These are phyloP conservation scores for Campopleginae sp. DNA, from an alignment of 2,888 invertebrate species.

Conservation along the genomic window DNA sequence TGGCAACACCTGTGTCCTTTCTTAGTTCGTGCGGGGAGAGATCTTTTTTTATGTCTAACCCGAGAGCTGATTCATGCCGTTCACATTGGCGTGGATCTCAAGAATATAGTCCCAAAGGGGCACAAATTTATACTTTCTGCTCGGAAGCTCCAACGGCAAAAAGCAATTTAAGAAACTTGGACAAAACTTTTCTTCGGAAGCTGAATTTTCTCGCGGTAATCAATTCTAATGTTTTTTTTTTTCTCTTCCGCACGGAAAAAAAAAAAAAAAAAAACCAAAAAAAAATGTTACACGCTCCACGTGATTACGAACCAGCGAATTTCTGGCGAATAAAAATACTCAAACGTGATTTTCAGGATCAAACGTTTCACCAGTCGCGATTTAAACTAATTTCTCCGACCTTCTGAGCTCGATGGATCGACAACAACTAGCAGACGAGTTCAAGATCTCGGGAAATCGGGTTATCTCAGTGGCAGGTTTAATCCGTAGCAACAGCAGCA, in stretches of 20 bases:
- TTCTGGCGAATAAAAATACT: not conserved
- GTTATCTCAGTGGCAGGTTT: slow-evolving; percentile 13
- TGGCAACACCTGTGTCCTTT: slow-evolving; percentile 53
- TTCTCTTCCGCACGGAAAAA: not conserved
- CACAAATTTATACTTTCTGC: slow-evolving; percentile 15
- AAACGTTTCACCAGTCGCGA: not conserved
- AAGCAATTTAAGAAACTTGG: not conserved
- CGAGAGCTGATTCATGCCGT: slow-evolving; percentile 17
- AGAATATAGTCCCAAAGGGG: slow-evolving; percentile 23
- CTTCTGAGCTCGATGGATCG: slow-evolving; percentile 19
- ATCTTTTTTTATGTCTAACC: slow-evolving; percentile 34
- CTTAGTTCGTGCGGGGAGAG: slow-evolving; percentile 30
- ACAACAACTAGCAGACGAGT: not conserved
- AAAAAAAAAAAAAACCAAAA: not conserved
- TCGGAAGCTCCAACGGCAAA: not conserved
- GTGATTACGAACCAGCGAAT: not conserved
- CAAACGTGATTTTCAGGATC: not conserved
- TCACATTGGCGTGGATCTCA: slow-evolving; percentile 45
- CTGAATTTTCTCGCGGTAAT: not conserved
- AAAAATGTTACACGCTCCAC: not conserved
- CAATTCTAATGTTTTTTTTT: slow-evolving; percentile 2
- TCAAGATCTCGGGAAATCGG: slow-evolving; percentile 11
- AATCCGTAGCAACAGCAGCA: slow-evolving; percentile 25
- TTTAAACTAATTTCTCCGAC: not conserved
- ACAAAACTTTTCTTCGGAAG: not conserved